Conservation (phyloP, 1,140 invertebrate species). For the Maconellicoccus hirsutus region DNA sequence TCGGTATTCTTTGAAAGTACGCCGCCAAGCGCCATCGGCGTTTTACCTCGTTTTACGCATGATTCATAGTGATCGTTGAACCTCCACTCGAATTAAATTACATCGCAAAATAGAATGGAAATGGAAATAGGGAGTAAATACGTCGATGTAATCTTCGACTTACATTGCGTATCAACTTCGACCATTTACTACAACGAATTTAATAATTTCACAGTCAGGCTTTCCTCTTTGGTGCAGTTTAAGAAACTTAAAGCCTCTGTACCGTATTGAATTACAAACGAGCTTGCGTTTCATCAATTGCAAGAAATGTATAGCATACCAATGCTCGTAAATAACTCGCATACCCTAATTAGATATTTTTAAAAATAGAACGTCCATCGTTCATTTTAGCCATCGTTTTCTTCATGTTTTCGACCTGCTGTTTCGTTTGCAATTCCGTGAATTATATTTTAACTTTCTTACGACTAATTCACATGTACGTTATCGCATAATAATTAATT, state of each 20-base stretch:
- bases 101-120: background rate
- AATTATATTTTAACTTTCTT: too few species aligned
- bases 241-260: background rate
- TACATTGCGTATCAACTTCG: background rate
- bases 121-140: background rate
- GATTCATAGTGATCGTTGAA: constrained; percentile 8
- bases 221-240: background rate
- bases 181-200: background rate
- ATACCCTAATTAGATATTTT: background rate
- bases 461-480: too few species aligned
- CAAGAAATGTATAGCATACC: background rate
- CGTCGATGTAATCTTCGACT: background rate
- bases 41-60: background rate
- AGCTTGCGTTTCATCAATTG: background rate
- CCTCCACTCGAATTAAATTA: constrained; percentile 4
- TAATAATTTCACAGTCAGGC: background rate
- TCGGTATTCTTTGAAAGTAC: background rate
- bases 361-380: constrained; percentile 3
- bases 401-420: background rate
- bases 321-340: constrained; percentile 4
- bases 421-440: too few species aligned
- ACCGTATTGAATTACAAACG: background rate
- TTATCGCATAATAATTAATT: too few species aligned
- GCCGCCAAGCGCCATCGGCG: background rate
- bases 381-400: background rate